Evolutionary conservation across 2,113 vertebrate species (phyloP), one percentile per base, ranked within the genome.

Genomic region (Pedetes capensis): DNA sequence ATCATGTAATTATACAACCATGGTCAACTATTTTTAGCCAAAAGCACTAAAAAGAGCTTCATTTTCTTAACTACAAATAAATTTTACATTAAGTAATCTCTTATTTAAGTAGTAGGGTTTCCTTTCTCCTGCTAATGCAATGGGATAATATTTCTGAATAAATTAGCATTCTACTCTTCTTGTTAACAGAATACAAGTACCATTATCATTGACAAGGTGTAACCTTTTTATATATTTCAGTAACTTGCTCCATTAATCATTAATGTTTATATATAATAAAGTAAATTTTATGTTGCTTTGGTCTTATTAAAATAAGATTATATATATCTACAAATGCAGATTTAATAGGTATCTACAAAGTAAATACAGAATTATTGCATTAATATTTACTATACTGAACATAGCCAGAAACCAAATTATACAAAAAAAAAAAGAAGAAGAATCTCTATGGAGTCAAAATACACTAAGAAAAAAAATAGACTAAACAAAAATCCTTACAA

Each of bases 321-420:
- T 18, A 57, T 4, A 61, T 69, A 66, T 47, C 39, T 79, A 75
- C 34, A 92, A 80, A 90, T 51, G 7, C 4, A 95, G 18, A 66
- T 55, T 64, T 55, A 84, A 66, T 64, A 51, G 20, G 22, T 79
- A 96, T 61, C 83, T 80, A 94, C 12, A 90, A 89, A 95, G 74
- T 18, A 86, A 75, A 69, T 79, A 57, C 1, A 89, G 39, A 59
- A 88, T 55, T 57, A 32, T 14, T 87, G 72, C 1, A 75, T 72
- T 81, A 88, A 39, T 32, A 64, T 44, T 84, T 90, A 85, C n/a
- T 82, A 84, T 44, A 74, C 1, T 69, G 23, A 57, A 76, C 42
- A 89, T 0, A 81, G 29, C 7, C 32, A 66, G 82, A 39, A 95
- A 89, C 57, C 47, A 95, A 63, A 88, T 20, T 79, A 1, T 32